Conservation (phyloP, 1,140 invertebrate species). For the Drosophila ananassae region DNA sequence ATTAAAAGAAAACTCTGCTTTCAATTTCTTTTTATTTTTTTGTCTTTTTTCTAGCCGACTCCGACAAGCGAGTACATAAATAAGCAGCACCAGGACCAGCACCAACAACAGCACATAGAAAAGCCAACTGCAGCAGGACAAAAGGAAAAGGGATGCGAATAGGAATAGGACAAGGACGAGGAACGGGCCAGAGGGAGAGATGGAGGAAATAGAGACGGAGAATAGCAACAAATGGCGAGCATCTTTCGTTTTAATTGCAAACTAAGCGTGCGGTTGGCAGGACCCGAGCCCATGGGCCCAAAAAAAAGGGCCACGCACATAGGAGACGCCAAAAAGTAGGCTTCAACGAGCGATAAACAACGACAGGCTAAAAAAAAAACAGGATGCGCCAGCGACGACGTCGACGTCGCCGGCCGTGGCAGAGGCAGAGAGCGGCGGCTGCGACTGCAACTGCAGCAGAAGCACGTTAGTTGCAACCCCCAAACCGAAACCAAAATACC, state of each 20-base stretch:
- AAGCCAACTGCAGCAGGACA: slow-evolving; percentile 32
- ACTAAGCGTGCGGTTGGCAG: slow-evolving; percentile 81
- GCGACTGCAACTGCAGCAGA: slow-evolving; percentile 47
- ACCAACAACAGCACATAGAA: slow-evolving; percentile 26
- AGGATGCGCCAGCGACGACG: background rate
- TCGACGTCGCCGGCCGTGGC: slow-evolving; percentile 2
- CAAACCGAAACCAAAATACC: slow-evolving; percentile 71
- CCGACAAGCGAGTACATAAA: slow-evolving; percentile 69
- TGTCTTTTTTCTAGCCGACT: slow-evolving; percentile 31
- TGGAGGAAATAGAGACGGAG: slow-evolving; percentile 12
- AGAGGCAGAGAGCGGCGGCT: slow-evolving; percentile 4
- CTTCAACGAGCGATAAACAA: slow-evolving; percentile 76
- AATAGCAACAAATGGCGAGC: slow-evolving; percentile 67
- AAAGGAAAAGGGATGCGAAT: slow-evolving; percentile 20
- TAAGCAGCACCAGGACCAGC: slow-evolving; percentile 48
- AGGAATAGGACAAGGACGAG: background rate
- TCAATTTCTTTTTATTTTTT: slow-evolving; percentile 33
- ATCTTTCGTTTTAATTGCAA: slow-evolving; percentile 82
- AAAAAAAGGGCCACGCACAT: slow-evolving; percentile 47
- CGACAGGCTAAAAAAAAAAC: slow-evolving; percentile 15
- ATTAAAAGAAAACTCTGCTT: slow-evolving; percentile 72
- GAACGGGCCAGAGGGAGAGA: background rate
- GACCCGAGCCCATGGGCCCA: slow-evolving; percentile 38
- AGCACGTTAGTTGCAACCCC: slow-evolving; percentile 61
- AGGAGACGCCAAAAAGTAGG: slow-evolving; percentile 74